phyloP scores from a whole-genome alignment of 2,113 vertebrate species.

The Acanthochromis polyacanthus region DNA sequence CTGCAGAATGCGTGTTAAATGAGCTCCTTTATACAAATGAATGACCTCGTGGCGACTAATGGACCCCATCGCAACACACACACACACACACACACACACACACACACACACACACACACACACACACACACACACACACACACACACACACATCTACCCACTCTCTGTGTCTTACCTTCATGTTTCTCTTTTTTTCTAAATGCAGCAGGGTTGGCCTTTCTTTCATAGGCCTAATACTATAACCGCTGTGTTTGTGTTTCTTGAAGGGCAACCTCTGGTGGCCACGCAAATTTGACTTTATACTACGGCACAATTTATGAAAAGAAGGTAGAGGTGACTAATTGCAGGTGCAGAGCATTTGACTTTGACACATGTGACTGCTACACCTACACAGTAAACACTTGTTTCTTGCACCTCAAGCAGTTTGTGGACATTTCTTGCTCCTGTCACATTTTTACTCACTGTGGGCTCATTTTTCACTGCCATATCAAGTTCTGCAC shows the following conservation, averaged over 20 bases:
- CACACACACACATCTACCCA: not conserved
- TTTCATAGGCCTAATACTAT: not conserved
- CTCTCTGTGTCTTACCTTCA: not conserved
- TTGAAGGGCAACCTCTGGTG: not conserved
- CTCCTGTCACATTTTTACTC: too few relatives aligned
- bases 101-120: too few relatives aligned
- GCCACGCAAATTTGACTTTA: not conserved
- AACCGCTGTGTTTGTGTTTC: not conserved
- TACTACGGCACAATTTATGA: not conserved
- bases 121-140: too few relatives aligned
- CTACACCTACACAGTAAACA: not conserved
- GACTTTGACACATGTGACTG: not conserved
- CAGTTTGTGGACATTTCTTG: too few relatives aligned
- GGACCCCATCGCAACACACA: constrained; percentile 16
- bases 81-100: too few relatives aligned
- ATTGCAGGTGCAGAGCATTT: not conserved
- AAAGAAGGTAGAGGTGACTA: not conserved
- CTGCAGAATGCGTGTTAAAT: constrained; percentile 43
- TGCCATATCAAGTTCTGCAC: too few relatives aligned
- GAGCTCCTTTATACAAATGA: constrained; percentile 48
- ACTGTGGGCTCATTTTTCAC: too few relatives aligned
- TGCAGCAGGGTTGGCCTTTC: not conserved
- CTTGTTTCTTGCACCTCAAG: not conserved
- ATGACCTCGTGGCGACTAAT: constrained; percentile 56
- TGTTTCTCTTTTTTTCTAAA: not conserved